Base-by-base conservation (phyloP, 2,113 vertebrate genomes). In the Rynchops niger region DNA sequence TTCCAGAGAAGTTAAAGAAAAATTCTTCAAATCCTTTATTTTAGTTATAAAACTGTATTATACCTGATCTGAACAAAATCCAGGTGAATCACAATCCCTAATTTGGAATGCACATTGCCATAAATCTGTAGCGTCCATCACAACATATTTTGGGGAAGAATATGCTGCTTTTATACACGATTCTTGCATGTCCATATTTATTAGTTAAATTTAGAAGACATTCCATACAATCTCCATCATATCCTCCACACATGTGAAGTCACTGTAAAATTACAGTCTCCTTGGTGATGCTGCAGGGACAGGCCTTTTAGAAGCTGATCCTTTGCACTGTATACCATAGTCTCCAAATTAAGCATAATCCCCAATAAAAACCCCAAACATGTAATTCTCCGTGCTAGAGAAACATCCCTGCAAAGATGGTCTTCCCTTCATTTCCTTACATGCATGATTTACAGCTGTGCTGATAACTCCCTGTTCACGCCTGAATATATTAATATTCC, bases 71-170 rank as follows among this genome's bases (percentile, higher is more conserved):
- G 26, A 89, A 80, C 43, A 76, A 80, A 69, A 81, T 4, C 2
- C 34, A 61, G 21, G 21, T n/a, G 30, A 77, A 73, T 5, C 15
- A 47, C 30, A 61, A 77, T 2, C 49, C 21, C 23, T 40, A 12
- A 32, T 69, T 52, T 56, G n/a, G 26, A 69, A 73, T 11, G 12
- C 11, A 9, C 22, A 11, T 14, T 34, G 42, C 9, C 21, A 67
- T 22, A 80, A 50, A 50, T n/a, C 9, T 4, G 0, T 18, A 55
- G 4, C 4, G 11, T 9, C 29, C 9, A 15, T 32, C 12, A n/a
- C 4, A 9, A 55, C 50, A 38, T 25, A 17, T n/a, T 6, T 63
- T 7, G 32, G 52, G 16, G 12, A 32, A 88, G 6, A 59, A 72
- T 18, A 66, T 15, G 8, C 12, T 49, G 47, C 47, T 85, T 7